phyloP scores from a whole-genome alignment of 2,888 invertebrate genomes.

The Rotaria macrura region DNA sequence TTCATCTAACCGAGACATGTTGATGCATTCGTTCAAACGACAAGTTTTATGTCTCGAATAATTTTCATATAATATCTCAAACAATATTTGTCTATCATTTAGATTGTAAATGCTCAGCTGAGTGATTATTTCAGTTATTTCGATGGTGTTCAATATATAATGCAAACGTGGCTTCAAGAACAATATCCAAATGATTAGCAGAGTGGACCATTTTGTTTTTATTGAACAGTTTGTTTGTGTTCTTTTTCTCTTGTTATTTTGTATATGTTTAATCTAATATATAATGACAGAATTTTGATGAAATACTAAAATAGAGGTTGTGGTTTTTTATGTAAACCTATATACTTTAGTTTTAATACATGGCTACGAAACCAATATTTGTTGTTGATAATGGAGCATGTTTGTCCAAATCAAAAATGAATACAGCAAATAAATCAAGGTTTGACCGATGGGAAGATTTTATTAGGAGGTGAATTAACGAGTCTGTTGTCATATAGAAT shows the following conservation, averaged over 20 bases:
- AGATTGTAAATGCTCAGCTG: conserved; percentile 50
- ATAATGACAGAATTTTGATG: neutral
- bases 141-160: conserved; percentile 52
- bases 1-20: too few species aligned
- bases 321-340: neutral
- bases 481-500: conserved; percentile 54
- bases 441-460: too few species aligned
- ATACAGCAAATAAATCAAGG: conserved; percentile 61
- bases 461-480: too few species aligned
- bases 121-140: conserved; percentile 50
- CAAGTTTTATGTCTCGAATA: too few species aligned
- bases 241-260: neutral
- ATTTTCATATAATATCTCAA: neutral
- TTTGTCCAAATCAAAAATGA: conserved; percentile 72
- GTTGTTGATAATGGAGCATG: conserved; percentile 80
- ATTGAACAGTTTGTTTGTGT: neutral
- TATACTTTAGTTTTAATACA: neutral
- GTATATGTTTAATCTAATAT: neutral
- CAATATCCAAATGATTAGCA: conserved; percentile 51
- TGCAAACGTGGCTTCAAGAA: conserved; percentile 48
- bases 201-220: neutral
- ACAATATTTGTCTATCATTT: conserved; percentile 34
- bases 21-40: too few species aligned
- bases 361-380: conserved; percentile 40
- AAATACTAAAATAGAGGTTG: neutral